Conservation (phyloP, 1,140 invertebrate species). For the Scaptomyza montana region DNA sequence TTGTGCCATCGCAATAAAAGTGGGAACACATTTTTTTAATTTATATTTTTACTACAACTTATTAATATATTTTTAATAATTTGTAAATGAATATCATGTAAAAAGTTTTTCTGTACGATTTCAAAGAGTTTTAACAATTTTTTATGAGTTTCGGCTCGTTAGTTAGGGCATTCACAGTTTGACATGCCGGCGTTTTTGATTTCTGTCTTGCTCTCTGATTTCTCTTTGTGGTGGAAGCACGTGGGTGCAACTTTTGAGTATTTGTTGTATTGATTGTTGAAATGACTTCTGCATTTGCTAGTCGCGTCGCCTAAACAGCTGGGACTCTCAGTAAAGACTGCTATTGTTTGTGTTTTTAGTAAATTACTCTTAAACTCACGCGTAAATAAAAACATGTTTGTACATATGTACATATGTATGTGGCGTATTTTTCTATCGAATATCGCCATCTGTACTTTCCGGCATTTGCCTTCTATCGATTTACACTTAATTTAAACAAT, state of each 20-base stretch:
- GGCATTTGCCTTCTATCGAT: neutral
- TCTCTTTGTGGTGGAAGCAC: conserved; percentile 6
- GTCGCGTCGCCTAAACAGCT: neutral
- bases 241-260: conserved; percentile 10
- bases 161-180: neutral
- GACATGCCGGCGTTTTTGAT: neutral
- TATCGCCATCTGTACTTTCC: neutral
- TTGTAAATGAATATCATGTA: neutral
- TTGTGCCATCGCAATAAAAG: too few relatives aligned
- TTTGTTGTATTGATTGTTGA: conserved; percentile 11
- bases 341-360: conserved; percentile 12
- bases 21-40: neutral
- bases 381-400: neutral
- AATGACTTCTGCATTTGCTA: conserved; percentile 4
- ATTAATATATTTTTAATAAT: neutral
- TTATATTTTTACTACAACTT: neutral
- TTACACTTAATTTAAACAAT: neutral
- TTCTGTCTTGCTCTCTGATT: conserved; percentile 1
- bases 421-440: neutral
- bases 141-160: too few relatives aligned
- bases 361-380: neutral
- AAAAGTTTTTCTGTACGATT: neutral
- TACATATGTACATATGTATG: too few relatives aligned
- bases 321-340: conserved; percentile 2
- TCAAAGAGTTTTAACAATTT: neutral